Conservation (phyloP, 2,797 vertebrate genomes). For the Lindbergichthys nudifrons region DNA sequence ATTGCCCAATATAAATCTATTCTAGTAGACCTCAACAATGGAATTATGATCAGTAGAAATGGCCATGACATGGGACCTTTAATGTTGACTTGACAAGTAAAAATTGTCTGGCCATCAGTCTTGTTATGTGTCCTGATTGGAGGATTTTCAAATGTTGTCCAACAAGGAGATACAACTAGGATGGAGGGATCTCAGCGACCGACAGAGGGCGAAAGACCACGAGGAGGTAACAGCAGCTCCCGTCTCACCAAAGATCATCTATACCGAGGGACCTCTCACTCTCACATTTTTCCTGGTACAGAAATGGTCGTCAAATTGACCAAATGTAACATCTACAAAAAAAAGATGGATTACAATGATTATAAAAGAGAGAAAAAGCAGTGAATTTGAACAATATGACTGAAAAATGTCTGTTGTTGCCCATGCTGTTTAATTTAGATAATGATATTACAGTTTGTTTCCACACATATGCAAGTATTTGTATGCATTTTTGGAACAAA, state of each 20-base stretch:
- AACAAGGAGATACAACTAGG: slow-evolving; percentile 15
- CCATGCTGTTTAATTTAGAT: not conserved
- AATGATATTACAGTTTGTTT: too few relatives aligned
- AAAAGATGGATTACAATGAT: not conserved
- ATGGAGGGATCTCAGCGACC: slow-evolving; percentile 8
- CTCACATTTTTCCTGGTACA: not conserved
- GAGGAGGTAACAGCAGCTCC: slow-evolving; percentile 53
- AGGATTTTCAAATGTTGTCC: not conserved
- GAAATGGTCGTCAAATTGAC: not conserved
- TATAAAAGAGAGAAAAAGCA: not conserved
- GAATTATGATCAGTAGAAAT: too few relatives aligned
- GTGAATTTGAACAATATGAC: not conserved
- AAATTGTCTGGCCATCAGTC: too few relatives aligned
- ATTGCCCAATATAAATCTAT: too few relatives aligned
- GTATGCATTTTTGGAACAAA: too few relatives aligned
- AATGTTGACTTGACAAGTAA: too few relatives aligned
- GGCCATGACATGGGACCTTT: too few relatives aligned
- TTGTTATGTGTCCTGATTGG: too few relatives aligned
- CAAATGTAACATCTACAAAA: too few relatives aligned
- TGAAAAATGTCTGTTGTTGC: not conserved
- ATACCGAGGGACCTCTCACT: slow-evolving; percentile 29
- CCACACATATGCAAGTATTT: too few relatives aligned
- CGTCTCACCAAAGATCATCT: slow-evolving; percentile 15
- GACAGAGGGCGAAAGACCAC: slow-evolving; percentile 31
- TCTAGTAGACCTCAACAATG: too few relatives aligned